Conservation (phyloP, 2,797 vertebrate genomes). For the Acridotheres tristis region DNA sequence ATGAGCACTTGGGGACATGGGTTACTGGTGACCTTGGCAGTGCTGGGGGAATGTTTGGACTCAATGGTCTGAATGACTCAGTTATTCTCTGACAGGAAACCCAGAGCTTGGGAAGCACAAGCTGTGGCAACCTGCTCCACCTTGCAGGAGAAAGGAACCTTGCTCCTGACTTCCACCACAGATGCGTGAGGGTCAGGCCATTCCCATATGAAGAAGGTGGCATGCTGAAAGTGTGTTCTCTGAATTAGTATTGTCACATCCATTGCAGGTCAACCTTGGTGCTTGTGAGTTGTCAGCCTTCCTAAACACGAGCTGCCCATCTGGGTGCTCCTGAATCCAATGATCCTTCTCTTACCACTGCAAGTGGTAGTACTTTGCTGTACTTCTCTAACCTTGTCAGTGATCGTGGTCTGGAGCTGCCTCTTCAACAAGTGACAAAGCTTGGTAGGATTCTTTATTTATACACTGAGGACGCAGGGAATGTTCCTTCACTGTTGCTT, state of each 20-base stretch:
- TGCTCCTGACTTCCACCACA: fast-evolving
- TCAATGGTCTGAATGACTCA: background rate
- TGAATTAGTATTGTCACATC: background rate
- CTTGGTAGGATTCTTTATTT: background rate
- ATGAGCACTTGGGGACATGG: background rate
- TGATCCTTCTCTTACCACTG: background rate
- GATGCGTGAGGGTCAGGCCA: background rate
- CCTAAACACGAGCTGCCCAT: fast-evolving
- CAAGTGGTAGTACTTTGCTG: background rate
- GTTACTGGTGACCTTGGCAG: background rate
- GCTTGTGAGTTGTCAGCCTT: background rate
- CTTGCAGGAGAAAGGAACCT: background rate
- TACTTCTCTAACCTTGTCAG: background rate
- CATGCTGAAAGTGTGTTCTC: fast-evolving
- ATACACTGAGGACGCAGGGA: background rate
- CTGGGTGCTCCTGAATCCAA: fast-evolving
- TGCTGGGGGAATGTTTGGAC: background rate
- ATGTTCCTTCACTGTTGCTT: background rate
- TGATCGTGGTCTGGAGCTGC: background rate
- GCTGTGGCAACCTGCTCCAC: background rate
- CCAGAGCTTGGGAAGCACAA: background rate
- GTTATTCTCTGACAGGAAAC: background rate
- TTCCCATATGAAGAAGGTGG: background rate
- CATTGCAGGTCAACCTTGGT: background rate
- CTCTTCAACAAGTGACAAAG: background rate